Evolutionary conservation across 2,888 invertebrate species (phyloP).

Genomic region (Thecocarcelia acutangulata): DNA sequence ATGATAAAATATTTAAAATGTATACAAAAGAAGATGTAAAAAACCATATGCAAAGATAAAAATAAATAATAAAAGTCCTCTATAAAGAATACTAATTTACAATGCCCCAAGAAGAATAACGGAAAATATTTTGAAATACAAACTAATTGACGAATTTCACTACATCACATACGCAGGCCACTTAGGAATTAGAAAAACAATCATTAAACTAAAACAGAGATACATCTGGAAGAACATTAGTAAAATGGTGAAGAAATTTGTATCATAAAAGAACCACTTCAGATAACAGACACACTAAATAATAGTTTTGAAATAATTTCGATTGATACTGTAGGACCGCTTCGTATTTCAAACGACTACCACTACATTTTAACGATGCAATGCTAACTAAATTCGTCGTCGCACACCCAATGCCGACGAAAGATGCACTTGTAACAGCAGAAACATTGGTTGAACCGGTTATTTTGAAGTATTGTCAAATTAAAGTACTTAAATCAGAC

Average conservation of each 20-base stretch:
- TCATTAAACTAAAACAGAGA: constrained; percentile 23
- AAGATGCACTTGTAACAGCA: too few species aligned
- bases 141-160: constrained; percentile 17
- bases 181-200: constrained; percentile 36
- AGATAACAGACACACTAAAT: not conserved
- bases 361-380: constrained; percentile 24
- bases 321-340: constrained; percentile 4
- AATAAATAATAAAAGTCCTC: constrained; percentile 19
- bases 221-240: constrained; percentile 28
- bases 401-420: too few species aligned
- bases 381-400: not conserved
- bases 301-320: constrained; percentile 12
- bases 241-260: constrained; percentile 27
- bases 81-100: constrained; percentile 22
- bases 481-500: constrained; percentile 42
- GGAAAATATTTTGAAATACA: constrained; percentile 24
- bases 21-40: constrained; percentile 5
- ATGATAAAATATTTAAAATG: constrained; percentile 8
- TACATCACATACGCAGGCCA: constrained; percentile 13
- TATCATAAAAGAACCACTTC: constrained; percentile 13
- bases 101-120: constrained; percentile 19
- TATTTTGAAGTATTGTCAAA: constrained; percentile 15
- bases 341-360: constrained; percentile 11
- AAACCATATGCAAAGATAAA: constrained; percentile 16
- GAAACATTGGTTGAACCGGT: constrained; percentile 43